Base-by-base conservation (phyloP, 2,888 invertebrate species). In the Volucella bombylans region DNA sequence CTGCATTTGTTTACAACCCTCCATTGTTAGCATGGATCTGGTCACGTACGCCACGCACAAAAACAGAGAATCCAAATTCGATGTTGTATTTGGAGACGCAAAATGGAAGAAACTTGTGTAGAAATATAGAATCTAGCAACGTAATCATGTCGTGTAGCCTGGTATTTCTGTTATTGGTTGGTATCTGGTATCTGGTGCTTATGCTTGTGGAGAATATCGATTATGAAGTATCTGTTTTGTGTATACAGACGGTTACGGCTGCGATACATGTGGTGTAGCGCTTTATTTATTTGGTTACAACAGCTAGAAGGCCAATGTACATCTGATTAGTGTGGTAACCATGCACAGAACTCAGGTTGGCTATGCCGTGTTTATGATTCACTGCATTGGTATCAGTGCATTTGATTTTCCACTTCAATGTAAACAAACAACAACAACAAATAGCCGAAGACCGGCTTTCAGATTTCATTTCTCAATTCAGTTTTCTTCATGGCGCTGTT, bases 31-130 rank as follows among this genome's bases (percentile, higher is more conserved):
- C 45, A 47, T 45, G 43, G 39, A 39, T 59, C 41, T 61, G 64
- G 85, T 85, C 85, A 85, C 85, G 85, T 85, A 85, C 55, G 68
- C 85, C 71, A 65, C 64, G 61, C 65, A 80, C 31, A 6, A 6
- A 31, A 31, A 6, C 6, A 6, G 31, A 6, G 31, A 31, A 31
- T 31, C 31, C 31, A 31, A 31, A 6, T n/a, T 31, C 31, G 31
- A 31, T 6, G 31, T 31, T 6, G 31, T 0, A 31, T 31, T 31
- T 80, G 72, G 80, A 47, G 23, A 50, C 38, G 15, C 45, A 41
- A 31, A 23, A 50, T 12, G 15, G 8, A 12, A 8, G 14, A 8
- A 45, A 61, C 15, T 39, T 39, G 6, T 38, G 50, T 50, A 4
- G 9, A 14, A 41, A 50, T 14, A n/a, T 49, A n/a, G n/a, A 15